These are phyloP conservation scores for Trichonephila inaurata DNA, from an alignment of 1,140 invertebrate species.

Conservation along the genomic window DNA sequence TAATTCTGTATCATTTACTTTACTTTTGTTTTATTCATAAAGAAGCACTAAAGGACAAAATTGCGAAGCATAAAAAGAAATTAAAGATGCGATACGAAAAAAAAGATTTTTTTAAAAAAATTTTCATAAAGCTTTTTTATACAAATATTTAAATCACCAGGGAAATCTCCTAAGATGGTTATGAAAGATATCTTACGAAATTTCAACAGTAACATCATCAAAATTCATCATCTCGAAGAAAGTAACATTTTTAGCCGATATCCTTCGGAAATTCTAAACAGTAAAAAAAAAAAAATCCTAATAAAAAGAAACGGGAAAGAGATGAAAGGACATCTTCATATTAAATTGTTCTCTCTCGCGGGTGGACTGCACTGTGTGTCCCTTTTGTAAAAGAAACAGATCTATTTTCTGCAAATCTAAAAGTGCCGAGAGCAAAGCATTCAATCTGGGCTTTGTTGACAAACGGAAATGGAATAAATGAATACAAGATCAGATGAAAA, in stretches of 20 bases:
- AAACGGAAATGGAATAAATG: constrained; percentile 67
- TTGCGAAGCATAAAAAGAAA: too few species aligned
- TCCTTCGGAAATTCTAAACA: not conserved
- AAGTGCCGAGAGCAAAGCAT: constrained; percentile 35
- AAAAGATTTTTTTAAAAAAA: too few species aligned
- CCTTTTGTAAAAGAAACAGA: constrained; percentile 25
- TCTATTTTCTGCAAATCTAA: constrained; percentile 46
- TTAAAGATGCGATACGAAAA: too few species aligned
- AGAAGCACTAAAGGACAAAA: too few species aligned
- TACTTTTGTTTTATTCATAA: too few species aligned
- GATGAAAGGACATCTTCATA: not conserved
- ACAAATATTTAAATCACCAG: too few species aligned
- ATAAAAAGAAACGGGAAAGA: not conserved
- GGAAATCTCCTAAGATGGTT: too few species aligned
- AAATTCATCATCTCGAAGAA: not conserved
- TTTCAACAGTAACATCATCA: not conserved
- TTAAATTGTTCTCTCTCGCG: constrained; percentile 31
- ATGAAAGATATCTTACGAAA: not conserved
- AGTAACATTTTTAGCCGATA: not conserved
- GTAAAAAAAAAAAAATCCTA: not conserved
- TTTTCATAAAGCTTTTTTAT: too few species aligned
- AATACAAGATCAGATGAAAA: constrained; percentile 49
- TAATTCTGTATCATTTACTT: too few species aligned
- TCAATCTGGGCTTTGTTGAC: constrained; percentile 51
- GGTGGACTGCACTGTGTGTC: not conserved